Percentiles rank a stretch among this genome's conserved stretches.
These are phyloP conservation scores for Lophura nycthemera DNA, from an alignment of 2,113 vertebrate genomes.

Conservation along the genomic window DNA sequence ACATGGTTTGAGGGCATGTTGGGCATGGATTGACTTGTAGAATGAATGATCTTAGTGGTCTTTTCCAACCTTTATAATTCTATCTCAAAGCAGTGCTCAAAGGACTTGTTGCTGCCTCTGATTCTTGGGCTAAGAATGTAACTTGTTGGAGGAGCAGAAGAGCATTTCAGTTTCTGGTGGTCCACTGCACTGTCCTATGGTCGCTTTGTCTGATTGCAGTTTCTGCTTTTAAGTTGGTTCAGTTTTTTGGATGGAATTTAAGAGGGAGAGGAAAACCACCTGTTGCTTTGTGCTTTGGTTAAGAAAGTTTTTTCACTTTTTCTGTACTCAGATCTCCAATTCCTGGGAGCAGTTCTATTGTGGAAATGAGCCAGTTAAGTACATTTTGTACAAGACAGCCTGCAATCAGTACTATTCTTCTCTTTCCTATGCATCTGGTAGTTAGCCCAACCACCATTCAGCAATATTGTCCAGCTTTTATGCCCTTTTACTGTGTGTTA, in stretches of 20 bases:
- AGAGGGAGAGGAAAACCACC: fast-evolving
- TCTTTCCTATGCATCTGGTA: neutral
- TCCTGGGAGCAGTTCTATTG: neutral
- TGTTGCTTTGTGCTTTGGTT: neutral
- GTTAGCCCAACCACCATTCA: neutral
- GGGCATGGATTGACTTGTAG: no score
- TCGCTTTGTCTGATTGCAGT: neutral
- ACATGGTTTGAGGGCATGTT: no score
- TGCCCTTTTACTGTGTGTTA: neutral
- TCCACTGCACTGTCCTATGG: neutral
- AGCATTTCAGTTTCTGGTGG: neutral
- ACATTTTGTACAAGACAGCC: neutral
- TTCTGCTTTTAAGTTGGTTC: neutral
- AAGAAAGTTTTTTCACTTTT: neutral
- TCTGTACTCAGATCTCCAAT: neutral
- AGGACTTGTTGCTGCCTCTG: neutral
- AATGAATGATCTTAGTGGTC: no score
- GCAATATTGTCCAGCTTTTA: neutral
- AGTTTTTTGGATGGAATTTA: neutral
- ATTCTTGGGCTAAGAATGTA: neutral
- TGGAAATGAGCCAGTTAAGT: neutral
- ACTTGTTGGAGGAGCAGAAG: neutral
- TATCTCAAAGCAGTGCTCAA: no score
- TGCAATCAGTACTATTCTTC: neutral
- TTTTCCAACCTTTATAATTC: no score